Evolutionary conservation across 2,888 invertebrate genomes (phyloP).

Genomic region (Troides helena): DNA sequence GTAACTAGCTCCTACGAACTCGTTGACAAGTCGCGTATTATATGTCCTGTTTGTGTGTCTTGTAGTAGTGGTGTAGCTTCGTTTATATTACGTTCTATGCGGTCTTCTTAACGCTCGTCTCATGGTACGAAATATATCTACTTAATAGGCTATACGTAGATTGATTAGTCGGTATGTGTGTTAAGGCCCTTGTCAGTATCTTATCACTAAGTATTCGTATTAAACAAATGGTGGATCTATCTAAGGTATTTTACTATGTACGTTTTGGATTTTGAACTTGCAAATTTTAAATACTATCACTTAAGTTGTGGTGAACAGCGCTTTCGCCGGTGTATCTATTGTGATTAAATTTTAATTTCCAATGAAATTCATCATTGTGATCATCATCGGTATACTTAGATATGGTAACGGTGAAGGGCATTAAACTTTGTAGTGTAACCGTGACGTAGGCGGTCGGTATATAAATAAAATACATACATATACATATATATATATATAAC

Average conservation of each 20-base stretch:
- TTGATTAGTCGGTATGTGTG: constrained; percentile 19
- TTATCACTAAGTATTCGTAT: constrained; percentile 18
- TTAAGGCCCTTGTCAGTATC: constrained; percentile 19
- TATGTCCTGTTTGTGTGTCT: constrained; percentile 19
- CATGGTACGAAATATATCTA: constrained; percentile 15
- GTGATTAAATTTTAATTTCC: constrained; percentile 11
- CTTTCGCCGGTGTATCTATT: background rate
- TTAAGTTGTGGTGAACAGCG: constrained; percentile 17
- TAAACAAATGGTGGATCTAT: constrained; percentile 15
- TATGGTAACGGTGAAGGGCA: background rate
- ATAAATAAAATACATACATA: too few species aligned
- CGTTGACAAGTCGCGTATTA: background rate
- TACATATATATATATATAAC: too few species aligned
- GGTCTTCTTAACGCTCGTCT: constrained; percentile 8
- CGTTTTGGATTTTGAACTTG: constrained; percentile 29
- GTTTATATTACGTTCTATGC: constrained; percentile 9
- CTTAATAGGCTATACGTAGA: constrained; percentile 17
- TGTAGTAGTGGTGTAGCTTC: constrained; percentile 30
- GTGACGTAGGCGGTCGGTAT: too few species aligned
- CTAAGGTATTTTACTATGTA: constrained; percentile 26
- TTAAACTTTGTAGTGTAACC: constrained; percentile 1
- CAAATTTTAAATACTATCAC: constrained; percentile 43
- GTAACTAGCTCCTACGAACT: constrained; percentile 28
- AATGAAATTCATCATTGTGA: constrained; percentile 10
- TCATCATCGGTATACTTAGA: constrained; percentile 5